Conservation (phyloP, 1,140 invertebrate genomes). For the Saccostrea glomerata region DNA sequence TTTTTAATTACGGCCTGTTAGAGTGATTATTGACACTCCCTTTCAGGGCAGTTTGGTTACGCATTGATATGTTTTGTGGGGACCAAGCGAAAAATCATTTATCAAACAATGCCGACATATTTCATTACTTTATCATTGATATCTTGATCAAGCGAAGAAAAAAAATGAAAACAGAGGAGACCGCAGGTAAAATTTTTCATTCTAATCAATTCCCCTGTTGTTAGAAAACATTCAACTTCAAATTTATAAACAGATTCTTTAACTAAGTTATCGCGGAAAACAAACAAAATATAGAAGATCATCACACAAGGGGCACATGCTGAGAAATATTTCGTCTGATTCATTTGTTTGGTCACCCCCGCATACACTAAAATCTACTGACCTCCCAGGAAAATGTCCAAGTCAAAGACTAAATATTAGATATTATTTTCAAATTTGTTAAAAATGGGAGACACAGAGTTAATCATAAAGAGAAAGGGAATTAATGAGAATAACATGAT, state of each 20-base stretch:
- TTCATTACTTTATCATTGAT: constrained; percentile 28
- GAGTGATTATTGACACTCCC: constrained; percentile 1
- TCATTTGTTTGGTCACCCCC: neutral
- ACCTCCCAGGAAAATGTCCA: no score
- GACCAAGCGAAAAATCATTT: constrained; percentile 24
- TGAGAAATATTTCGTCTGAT: constrained; percentile 7
- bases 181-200: constrained; percentile 21
- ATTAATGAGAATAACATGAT: no score
- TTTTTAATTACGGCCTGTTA: constrained; percentile 25
- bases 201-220: constrained; percentile 23
- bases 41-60: neutral
- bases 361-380: neutral
- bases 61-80: constrained; percentile 19
- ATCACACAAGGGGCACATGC: neutral
- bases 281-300: constrained; percentile 9
- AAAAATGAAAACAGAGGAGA: constrained; percentile 30
- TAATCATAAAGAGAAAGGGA: no score
- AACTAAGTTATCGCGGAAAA: constrained; percentile 12
- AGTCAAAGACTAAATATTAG: no score
- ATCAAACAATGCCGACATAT: constrained; percentile 27
- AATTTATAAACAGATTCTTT: constrained; percentile 34
- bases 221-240: constrained; percentile 28
- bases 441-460: no score
- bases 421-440: no score
- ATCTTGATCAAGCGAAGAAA: constrained; percentile 19